A percentile compares a stretch with the other conserved stretches of the same genome.
phyloP scores from a whole-genome alignment of 2,888 invertebrate genomes.

The Chydorus sphaericus region DNA sequence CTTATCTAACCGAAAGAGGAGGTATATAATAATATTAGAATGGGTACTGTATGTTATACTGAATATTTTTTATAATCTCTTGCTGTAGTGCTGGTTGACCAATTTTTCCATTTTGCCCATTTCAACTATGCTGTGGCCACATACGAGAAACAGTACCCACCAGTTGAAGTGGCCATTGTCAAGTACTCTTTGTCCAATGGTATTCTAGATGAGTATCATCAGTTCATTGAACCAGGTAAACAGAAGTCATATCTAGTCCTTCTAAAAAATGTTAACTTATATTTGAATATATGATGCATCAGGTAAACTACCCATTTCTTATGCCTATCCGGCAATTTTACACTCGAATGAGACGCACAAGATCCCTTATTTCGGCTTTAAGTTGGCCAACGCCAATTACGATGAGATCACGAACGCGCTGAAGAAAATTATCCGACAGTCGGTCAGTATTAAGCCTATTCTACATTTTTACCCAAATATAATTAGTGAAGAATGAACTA shows the following conservation, averaged over 20 bases:
- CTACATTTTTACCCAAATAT: no score
- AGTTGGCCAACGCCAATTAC: conserved; percentile 1
- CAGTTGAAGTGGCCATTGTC: conserved; percentile 20
- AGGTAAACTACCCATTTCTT: conserved; percentile 11
- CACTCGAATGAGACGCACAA: conserved; percentile 13
- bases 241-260: no score
- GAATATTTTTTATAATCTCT: no score
- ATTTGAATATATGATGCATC: neutral
- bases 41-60: no score
- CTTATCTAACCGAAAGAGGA: neutral
- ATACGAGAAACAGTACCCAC: conserved; percentile 18
- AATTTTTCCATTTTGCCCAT: conserved; percentile 13
- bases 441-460: neutral
- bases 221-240: conserved; percentile 21
- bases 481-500: no score
- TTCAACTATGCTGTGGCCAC: conserved; percentile 13
- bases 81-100: conserved; percentile 7
- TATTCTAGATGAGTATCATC: conserved; percentile 17
- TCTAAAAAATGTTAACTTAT: no score
- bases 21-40: neutral
- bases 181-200: conserved; percentile 20
- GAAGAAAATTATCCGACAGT: neutral
- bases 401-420: neutral
- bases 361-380: conserved; percentile 12
- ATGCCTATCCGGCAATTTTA: conserved; percentile 8